phyloP scores from a whole-genome alignment of 2,797 vertebrate genomes.

The Arctocebus calabarensis region DNA sequence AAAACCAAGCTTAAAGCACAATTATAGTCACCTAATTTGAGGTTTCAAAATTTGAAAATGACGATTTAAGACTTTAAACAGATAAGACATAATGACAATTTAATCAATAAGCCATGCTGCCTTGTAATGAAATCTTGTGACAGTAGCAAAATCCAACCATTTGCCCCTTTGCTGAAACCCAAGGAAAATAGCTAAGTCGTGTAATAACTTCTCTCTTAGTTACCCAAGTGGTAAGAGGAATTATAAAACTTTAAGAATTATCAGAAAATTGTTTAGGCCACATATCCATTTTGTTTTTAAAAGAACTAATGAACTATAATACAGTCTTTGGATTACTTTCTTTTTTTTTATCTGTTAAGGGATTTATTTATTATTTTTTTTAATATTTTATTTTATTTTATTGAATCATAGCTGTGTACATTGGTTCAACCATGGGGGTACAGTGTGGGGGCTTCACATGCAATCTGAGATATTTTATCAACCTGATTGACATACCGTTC shows the following conservation, averaged over 20 bases:
- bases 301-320: background rate
- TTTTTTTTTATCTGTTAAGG: too few species aligned
- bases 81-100: background rate
- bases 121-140: background rate
- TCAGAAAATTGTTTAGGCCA: background rate
- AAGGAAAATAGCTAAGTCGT: background rate
- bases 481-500: too few species aligned
- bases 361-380: too few species aligned
- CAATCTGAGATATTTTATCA: too few species aligned
- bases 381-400: too few species aligned
- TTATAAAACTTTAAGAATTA: background rate
- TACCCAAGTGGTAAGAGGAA: background rate
- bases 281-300: constrained; percentile 9
- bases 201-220: background rate
- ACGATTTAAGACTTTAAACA: background rate
- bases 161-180: background rate
- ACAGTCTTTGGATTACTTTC: background rate
- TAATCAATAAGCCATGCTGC: background rate
- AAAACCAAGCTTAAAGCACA: background rate
- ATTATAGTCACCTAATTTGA: background rate
- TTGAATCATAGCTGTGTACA: too few species aligned
- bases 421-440: too few species aligned
- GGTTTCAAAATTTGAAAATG: background rate
- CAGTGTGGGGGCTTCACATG: too few species aligned
- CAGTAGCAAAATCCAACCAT: background rate